phyloP scores from a whole-genome alignment of 2,888 invertebrate species.

The Agrilus cyanescens region DNA sequence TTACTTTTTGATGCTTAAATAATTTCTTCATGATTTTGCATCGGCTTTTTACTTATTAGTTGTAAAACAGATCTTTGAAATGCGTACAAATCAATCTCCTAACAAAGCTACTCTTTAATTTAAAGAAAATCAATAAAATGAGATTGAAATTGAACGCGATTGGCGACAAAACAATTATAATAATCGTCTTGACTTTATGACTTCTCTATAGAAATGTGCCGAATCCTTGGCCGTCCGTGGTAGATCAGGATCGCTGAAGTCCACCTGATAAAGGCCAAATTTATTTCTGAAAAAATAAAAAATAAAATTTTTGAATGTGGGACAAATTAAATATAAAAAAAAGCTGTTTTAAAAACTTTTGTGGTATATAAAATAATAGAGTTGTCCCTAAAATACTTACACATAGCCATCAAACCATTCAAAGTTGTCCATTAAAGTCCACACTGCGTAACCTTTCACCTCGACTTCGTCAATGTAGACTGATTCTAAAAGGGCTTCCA shows the following conservation, averaged over 20 bases:
- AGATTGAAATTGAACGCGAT: too few relatives aligned
- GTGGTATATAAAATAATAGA: too few relatives aligned
- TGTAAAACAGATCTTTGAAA: too few relatives aligned
- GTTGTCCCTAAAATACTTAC: constrained; percentile 29
- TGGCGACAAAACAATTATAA: too few relatives aligned
- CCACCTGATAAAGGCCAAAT: neutral
- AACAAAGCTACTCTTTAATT: neutral
- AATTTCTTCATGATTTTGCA: too few relatives aligned
- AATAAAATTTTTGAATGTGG: too few relatives aligned
- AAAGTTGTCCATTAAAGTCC: constrained; percentile 36
- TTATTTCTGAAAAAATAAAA: too few relatives aligned
- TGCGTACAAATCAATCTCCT: neutral
- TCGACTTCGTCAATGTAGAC: constrained; percentile 36
- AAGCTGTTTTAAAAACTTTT: too few relatives aligned
- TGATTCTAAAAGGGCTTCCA: constrained; percentile 38
- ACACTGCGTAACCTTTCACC: constrained; percentile 43
- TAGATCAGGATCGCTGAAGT: neutral
- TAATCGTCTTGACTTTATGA: neutral
- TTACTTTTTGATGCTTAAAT: too few relatives aligned
- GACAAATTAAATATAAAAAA: too few relatives aligned
- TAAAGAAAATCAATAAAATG: neutral
- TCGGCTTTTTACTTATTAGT: too few relatives aligned
- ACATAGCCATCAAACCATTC: constrained; percentile 50
- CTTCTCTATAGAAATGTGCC: neutral
- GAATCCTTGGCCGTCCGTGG: neutral